Base-by-base conservation (phyloP, 2,888 invertebrate species). In the Mayetiola destructor region DNA sequence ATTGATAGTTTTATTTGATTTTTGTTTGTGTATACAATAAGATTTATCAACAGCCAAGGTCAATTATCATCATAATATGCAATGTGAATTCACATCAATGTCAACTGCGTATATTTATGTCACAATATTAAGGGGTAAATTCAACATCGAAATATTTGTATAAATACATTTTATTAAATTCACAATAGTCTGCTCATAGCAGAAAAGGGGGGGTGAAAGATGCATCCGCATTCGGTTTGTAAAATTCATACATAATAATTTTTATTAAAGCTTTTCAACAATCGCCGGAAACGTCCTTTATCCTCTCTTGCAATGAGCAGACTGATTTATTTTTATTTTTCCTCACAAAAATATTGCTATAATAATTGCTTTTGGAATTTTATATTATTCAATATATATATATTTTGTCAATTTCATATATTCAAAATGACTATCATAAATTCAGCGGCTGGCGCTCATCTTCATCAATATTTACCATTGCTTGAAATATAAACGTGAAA, bases 401-500 rank as follows among this genome's bases (percentile, higher is more conserved):
- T 36, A 36, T 12, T 36, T 9, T 9, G 3, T 36, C n/a, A 4
- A n/a, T 36, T 36, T 12, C n/a, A 8, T 36, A 12, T 36, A 8
- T 36, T 36, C 3, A 9, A 32, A 10, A 37, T n/a, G 9, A 5
- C 9, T n/a, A 12, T n/a, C 5, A 5, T 37, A 16, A 16, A 37
- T n/a, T 5, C 37, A 37, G 37, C 37, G 8, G 12, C 12, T 32
- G 42, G 48, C 29, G n/a, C n/a, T n/a, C n/a, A n/a, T n/a, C n/a
- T n/a, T n/a, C n/a, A n/a, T n/a, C n/a, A n/a, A 18, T 18, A 18
- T 27, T 36, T 52, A 57, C 57, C 57, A 57, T 37, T 53, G 42
- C 27, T 57, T 57, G 37, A 57, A 57, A 29, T 57, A 57, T 12
- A 57, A 57, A 37, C 36, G 18, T 3, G 27, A 16, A 14, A 57